Evolutionary conservation across 2,888 invertebrate species (phyloP).

Genomic region (Merodon equestris): DNA sequence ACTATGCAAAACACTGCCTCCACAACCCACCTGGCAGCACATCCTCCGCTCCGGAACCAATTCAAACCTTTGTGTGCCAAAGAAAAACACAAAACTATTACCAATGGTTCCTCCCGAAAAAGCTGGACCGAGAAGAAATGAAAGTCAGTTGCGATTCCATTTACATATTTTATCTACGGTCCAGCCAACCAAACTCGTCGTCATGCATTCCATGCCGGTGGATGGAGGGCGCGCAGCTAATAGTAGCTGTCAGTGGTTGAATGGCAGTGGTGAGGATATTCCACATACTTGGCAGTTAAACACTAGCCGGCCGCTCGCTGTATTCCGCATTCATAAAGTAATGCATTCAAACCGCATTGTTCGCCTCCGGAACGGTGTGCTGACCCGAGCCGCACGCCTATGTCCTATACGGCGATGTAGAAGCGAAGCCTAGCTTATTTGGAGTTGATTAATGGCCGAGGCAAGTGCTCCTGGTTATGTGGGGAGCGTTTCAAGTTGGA

Average conservation of each 20-base stretch:
- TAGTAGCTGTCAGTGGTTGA: slow-evolving; percentile 35
- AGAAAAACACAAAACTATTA: too few species aligned
- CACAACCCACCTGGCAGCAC: too few species aligned
- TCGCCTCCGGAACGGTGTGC: neutral
- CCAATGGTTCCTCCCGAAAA: too few species aligned
- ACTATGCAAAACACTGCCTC: too few species aligned
- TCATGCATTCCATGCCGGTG: slow-evolving; percentile 13
- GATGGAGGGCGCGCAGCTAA: slow-evolving; percentile 1
- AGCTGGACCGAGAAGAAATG: slow-evolving; percentile 12
- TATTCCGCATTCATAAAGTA: slow-evolving; percentile 40
- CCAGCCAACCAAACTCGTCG: neutral
- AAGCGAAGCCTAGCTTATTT: slow-evolving; percentile 25
- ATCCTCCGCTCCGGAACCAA: too few species aligned
- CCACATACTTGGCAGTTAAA: slow-evolving; percentile 38
- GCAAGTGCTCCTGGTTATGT: slow-evolving; percentile 29
- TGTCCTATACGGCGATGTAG: slow-evolving; percentile 14
- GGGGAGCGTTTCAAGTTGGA: slow-evolving; percentile 8
- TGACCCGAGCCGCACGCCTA: neutral
- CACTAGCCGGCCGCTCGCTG: slow-evolving; percentile 29
- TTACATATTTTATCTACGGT: slow-evolving; percentile 56
- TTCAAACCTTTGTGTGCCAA: too few species aligned
- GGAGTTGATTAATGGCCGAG: slow-evolving; percentile 54
- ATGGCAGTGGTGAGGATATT: slow-evolving; percentile 28
- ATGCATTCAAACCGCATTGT: slow-evolving; percentile 53
- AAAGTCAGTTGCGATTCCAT: slow-evolving; percentile 43